Percentiles rank a stretch among this genome's conserved stretches.
These are phyloP conservation scores for Tupaia tana DNA, from an alignment of 2,113 vertebrate genomes.

Conservation along the genomic window DNA sequence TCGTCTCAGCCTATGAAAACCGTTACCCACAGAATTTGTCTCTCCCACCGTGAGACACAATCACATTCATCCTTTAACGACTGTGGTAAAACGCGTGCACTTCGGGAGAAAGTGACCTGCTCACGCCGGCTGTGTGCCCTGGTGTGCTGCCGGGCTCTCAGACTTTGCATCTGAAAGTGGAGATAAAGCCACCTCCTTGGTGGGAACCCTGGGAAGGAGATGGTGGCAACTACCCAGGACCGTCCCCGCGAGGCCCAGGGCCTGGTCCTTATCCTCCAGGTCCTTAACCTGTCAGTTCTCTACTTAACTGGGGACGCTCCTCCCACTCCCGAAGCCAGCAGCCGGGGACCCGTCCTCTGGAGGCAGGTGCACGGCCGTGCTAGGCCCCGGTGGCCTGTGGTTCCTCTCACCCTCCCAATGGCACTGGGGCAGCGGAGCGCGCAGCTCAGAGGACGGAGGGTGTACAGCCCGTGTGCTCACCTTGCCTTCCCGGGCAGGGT, in stretches of 20 bases:
- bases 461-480: constrained; percentile 75
- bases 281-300: too few species aligned
- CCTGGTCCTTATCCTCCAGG: too few species aligned
- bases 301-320: too few species aligned
- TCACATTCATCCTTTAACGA: neutral
- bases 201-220: neutral
- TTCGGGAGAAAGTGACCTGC: neutral
- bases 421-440: too few species aligned
- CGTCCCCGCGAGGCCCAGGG: too few species aligned
- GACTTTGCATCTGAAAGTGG: neutral
- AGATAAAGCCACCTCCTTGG: neutral
- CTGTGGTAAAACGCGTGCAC: neutral
- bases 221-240: too few species aligned
- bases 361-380: too few species aligned
- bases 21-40: neutral
- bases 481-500: constrained; percentile 83
- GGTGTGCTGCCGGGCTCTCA: too few species aligned
- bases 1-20: neutral
- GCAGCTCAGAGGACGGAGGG: neutral
- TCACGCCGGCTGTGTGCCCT: neutral
- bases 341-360: too few species aligned
- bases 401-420: too few species aligned
- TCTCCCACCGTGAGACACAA: neutral
- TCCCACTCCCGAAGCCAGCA: too few species aligned
- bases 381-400: too few species aligned